Conservation (phyloP, 2,888 invertebrate species). For the Psylliodes chrysocephalus region DNA sequence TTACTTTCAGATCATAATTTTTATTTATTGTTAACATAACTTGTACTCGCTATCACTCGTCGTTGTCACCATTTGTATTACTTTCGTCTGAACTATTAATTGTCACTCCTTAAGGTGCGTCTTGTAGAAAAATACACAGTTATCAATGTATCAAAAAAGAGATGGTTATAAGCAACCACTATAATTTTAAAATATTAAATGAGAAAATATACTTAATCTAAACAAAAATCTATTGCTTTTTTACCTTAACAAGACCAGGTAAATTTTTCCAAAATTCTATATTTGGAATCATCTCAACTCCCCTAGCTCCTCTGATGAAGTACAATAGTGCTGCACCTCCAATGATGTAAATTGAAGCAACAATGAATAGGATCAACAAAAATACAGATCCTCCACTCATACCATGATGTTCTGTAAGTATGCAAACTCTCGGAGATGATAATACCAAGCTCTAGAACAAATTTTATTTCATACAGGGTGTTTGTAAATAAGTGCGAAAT, state of each 20-base stretch:
- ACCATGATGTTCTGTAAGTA: conserved; percentile 61
- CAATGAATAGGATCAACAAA: conserved; percentile 71
- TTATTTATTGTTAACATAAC: too few species aligned
- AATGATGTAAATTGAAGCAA: conserved; percentile 70
- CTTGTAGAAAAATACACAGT: background rate
- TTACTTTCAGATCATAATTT: too few species aligned
- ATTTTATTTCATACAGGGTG: too few species aligned
- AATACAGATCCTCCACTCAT: conserved; percentile 74
- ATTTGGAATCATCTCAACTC: conserved; percentile 79
- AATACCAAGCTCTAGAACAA: conserved; percentile 65
- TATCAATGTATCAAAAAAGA: too few species aligned
- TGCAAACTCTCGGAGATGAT: conserved; percentile 67
- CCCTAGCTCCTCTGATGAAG: conserved; percentile 76
- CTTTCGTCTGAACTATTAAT: too few species aligned
- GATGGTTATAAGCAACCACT: too few species aligned
- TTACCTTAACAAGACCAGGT: conserved; percentile 76
- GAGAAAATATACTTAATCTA: too few species aligned
- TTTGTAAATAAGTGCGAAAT: too few species aligned
- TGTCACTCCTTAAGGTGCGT: too few species aligned
- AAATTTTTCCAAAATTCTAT: conserved; percentile 78
- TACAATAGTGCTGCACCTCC: conserved; percentile 74
- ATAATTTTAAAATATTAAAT: too few species aligned
- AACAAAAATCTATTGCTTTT: conserved; percentile 40
- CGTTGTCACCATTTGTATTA: too few species aligned
- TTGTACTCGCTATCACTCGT: too few species aligned